phyloP scores from a whole-genome alignment of 2,797 vertebrate genomes.

The Thripadectes ignobilis region DNA sequence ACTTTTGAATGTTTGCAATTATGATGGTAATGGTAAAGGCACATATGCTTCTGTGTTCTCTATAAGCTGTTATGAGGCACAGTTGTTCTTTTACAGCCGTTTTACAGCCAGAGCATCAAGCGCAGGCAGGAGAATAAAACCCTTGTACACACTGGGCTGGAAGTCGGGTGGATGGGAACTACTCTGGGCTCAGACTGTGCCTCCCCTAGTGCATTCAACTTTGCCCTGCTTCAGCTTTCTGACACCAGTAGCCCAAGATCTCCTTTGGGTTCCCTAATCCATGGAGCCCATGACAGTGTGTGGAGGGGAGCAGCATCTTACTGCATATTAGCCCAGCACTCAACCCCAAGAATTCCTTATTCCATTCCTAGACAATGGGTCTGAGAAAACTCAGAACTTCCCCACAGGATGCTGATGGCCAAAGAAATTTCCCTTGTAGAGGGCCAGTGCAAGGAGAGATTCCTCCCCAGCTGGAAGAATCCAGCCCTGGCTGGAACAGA shows the following conservation, averaged over 20 bases:
- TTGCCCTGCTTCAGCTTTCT: not conserved
- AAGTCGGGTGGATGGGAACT: not conserved
- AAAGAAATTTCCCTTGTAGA: not conserved
- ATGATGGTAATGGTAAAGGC: slow-evolving; percentile 40
- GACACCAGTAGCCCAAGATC: not conserved
- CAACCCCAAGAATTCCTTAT: rapidly evolving
- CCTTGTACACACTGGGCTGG: not conserved
- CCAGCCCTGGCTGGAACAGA: not conserved
- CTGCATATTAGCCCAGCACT: not conserved
- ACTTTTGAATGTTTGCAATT: slow-evolving; percentile 36
- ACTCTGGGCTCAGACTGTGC: not conserved
- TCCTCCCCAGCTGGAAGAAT: not conserved
- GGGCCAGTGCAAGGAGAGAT: not conserved
- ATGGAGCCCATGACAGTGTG: not conserved
- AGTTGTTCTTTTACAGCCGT: slow-evolving; percentile 17
- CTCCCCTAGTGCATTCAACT: not conserved
- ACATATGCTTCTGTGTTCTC: slow-evolving; percentile 32
- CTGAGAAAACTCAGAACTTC: not conserved
- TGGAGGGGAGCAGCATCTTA: not conserved
- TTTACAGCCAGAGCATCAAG: slow-evolving; percentile 17
- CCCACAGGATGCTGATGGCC: not conserved
- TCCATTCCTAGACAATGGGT: not conserved
- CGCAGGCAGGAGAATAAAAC: not conserved
- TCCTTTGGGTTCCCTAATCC: not conserved
- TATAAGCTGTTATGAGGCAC: not conserved